Percentiles rank a stretch among this genome's conserved stretches.
phyloP scores from a whole-genome alignment of 2,797 vertebrate genomes.

The Crocodylus rhombifer region DNA sequence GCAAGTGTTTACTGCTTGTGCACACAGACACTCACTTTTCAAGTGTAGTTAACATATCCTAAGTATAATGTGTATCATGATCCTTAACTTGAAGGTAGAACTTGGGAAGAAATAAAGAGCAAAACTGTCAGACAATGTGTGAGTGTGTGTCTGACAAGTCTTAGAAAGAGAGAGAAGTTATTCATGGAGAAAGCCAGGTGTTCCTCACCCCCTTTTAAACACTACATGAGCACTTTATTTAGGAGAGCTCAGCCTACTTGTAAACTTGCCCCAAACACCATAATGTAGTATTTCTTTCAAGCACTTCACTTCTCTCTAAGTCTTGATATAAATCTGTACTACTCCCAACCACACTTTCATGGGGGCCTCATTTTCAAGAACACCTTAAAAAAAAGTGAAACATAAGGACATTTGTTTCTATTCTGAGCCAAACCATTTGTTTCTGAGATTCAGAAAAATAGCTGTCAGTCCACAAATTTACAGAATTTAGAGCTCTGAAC shows the following conservation, averaged over 20 bases:
- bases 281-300: background rate
- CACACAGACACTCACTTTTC: too few species aligned
- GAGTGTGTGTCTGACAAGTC: background rate
- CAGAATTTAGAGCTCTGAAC: too few species aligned
- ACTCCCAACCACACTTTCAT: background rate
- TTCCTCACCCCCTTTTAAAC: background rate
- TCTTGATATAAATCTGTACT: background rate
- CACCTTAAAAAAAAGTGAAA: background rate
- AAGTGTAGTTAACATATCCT: too few species aligned
- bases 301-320: background rate
- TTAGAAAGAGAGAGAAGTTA: slow-evolving; percentile 2
- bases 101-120: slow-evolving; percentile 36
- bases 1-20: too few species aligned
- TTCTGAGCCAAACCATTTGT: too few species aligned
- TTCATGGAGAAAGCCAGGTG: background rate
- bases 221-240: background rate
- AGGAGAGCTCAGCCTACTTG: background rate
- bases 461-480: too few species aligned
- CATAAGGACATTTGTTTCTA: background rate
- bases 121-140: background rate
- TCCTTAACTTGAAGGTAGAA: background rate
- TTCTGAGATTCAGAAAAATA: too few species aligned
- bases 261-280: background rate
- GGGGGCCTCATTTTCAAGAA: background rate
- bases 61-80: too few species aligned